Percentiles rank a stretch among this genome's conserved stretches.
Conservation (phyloP, 2,113 vertebrate species). For the Tenrec ecaudatus region DNA sequence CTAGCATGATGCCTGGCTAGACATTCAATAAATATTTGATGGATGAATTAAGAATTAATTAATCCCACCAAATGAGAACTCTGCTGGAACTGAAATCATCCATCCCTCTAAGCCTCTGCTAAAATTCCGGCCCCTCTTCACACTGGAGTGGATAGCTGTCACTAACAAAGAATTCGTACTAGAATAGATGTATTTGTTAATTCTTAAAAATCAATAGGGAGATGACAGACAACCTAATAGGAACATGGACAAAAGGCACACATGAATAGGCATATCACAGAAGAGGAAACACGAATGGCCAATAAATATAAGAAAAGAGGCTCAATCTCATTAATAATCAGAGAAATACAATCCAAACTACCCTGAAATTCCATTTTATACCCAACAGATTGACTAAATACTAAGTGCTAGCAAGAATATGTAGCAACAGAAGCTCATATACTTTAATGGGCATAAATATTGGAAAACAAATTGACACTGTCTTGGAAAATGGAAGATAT, state of each 20-base stretch:
- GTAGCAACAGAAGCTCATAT: constrained; percentile 12
- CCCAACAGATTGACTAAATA: constrained; percentile 55
- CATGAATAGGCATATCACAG: constrained; percentile 57
- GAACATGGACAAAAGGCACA: constrained; percentile 58
- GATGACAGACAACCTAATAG: constrained; percentile 43
- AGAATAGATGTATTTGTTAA: constrained; percentile 28
- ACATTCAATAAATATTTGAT: constrained; percentile 71
- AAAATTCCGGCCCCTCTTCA: constrained; percentile 28
- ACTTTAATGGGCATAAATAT: neutral
- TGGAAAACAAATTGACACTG: constrained; percentile 53
- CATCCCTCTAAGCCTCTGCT: constrained; percentile 30
- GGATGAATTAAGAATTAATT: constrained; percentile 75
- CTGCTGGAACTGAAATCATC: constrained; percentile 58
- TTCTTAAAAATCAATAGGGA: constrained; percentile 61
- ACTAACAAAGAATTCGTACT: constrained; percentile 33
- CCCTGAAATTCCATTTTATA: constrained; percentile 57
- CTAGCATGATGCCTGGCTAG: constrained; percentile 51
- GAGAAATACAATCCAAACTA: constrained; percentile 61
- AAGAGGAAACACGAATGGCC: constrained; percentile 63
- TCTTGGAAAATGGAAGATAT: constrained; percentile 42
- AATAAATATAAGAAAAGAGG: constrained; percentile 73
- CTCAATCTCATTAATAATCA: constrained; percentile 49
- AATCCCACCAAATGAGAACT: constrained; percentile 59
- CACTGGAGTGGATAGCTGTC: neutral
- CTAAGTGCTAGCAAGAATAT: constrained; percentile 7